A percentile compares a stretch with the other conserved stretches of the same genome.
These are phyloP conservation scores for Plebejus anna DNA, from an alignment of 2,888 invertebrate species.

Conservation along the genomic window DNA sequence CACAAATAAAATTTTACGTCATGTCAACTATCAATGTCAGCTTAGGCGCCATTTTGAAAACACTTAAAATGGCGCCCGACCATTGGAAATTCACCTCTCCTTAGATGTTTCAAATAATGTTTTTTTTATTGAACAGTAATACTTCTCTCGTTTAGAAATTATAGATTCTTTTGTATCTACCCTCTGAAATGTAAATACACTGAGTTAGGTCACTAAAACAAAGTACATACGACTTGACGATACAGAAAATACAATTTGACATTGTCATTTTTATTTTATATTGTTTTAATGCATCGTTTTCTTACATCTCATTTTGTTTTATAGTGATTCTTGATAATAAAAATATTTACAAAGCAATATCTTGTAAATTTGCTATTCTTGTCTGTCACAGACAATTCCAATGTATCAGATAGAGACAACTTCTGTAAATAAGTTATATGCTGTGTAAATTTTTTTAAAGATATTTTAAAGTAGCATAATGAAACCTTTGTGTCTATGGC, in stretches of 20 bases:
- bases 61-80: background rate
- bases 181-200: no score
- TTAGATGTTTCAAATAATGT: background rate
- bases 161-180: background rate
- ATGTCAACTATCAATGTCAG: background rate
- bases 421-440: background rate
- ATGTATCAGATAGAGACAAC: background rate
- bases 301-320: background rate
- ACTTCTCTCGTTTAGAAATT: background rate
- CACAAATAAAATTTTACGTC: background rate
- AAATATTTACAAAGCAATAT: background rate
- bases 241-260: background rate
- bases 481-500: background rate
- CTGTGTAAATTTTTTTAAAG: background rate
- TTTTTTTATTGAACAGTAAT: no score
- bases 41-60: constrained; percentile 1
- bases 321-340: background rate
- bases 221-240: background rate
- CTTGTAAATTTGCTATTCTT: background rate
- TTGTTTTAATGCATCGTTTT: background rate
- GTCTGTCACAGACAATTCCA: background rate
- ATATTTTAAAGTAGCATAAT: background rate
- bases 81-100: background rate
- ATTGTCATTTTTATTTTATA: background rate
- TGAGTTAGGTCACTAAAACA: no score